These are phyloP conservation scores for Coenonympha arcania DNA, from an alignment of 2,888 invertebrate species.

Conservation along the genomic window DNA sequence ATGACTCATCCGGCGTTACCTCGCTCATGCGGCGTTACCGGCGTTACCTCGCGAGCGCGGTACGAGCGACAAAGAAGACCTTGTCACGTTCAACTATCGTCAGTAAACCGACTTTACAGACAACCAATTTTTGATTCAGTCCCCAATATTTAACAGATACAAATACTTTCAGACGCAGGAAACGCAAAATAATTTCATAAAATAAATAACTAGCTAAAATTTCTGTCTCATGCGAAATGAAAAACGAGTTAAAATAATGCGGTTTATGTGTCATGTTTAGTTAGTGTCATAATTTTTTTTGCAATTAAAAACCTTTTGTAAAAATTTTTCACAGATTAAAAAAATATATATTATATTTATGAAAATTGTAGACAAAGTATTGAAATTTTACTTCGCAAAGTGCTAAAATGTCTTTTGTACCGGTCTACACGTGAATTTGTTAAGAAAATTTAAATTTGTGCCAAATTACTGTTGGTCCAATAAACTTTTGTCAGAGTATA, in stretches of 20 bases:
- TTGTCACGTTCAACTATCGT: no score
- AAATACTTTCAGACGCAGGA: no score
- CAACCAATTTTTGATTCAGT: no score
- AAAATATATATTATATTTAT: not conserved
- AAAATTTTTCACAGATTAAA: not conserved
- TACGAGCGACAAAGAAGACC: no score
- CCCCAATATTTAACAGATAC: no score
- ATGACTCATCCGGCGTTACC: no score
- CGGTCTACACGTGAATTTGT: not conserved
- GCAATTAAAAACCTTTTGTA: not conserved
- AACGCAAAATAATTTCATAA: conserved; percentile 11
- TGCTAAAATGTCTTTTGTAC: not conserved
- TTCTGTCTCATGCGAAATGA: conserved; percentile 16
- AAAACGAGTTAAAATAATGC: conserved; percentile 19
- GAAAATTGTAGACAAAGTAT: no score
- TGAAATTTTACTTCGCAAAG: not conserved
- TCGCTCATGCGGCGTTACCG: no score
- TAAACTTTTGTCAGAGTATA: conserved; percentile 3
- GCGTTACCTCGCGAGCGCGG: no score
- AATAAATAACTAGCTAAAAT: conserved; percentile 15
- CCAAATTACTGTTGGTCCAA: not conserved
- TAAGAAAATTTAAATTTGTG: not conserved
- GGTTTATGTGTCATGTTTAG: conserved; percentile 16
- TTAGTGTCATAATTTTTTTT: conserved; percentile 14
- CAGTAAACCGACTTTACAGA: no score